Base-by-base conservation (phyloP, 2,888 invertebrate genomes). In the Drosophila algonquin region DNA sequence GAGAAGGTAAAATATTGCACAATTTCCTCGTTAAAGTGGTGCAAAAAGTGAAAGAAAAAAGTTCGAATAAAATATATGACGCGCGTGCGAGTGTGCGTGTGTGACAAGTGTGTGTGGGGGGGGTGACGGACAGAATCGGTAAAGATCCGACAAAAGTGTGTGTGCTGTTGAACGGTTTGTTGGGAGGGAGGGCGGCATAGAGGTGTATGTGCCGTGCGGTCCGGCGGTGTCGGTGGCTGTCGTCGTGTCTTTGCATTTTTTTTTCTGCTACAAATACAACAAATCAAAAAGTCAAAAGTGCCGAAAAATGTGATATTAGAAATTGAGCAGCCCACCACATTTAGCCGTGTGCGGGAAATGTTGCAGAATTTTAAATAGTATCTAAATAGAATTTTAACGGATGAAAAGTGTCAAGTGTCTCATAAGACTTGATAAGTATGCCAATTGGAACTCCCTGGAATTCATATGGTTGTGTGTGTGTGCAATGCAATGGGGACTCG, bases 221-320 rank as follows among this genome's bases (percentile, higher is more conserved):
- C 62, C 62, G 63, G 40, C 51, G 18, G 45, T n/a, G 45, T 50
- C 52, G 35, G 54, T 54, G 55, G 65, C 63, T 84, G 84, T 68
- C 83, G 88, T 82, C 83, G 86, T 85, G 77, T 85, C 86, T 82
- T 81, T 87, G 88, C 88, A 87, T 84, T 84, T 81, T 87, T 80
- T 80, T 81, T 87, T 80, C 78, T 71, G 75, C 75, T 85, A 85
- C 72, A 87, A 73, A 79, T 71, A 79, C 75, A 81, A 81, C 50
- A 75, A 69, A 51, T 54, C 51, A 58, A 58, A 55, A 35, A 40
- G 24, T 52, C 51, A 61, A 50, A 35, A 16, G 35, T 55, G 55
- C 45, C 24, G n/a, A 58, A 40, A 48, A 40, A 47, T 18, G 50
- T 67, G 68, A 69, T 60, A 67, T 80, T 64, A 54, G 70, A 81